Evolutionary conservation across 1,140 invertebrate genomes (phyloP).

Genomic region (Pseudobourletiella spinata): DNA sequence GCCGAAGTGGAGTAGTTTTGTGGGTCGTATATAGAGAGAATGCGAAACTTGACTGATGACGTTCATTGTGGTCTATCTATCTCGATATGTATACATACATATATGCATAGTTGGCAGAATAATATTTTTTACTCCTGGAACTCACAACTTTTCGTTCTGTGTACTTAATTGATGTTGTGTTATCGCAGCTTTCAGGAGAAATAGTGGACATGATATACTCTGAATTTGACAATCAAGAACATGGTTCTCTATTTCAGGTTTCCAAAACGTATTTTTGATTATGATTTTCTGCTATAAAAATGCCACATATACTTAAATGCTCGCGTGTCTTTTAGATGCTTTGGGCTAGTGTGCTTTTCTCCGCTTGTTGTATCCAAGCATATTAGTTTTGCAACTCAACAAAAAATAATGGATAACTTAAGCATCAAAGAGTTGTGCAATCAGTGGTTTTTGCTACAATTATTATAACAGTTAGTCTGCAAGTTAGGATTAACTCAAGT

Average conservation of each 20-base stretch:
- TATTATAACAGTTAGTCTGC: too few relatives aligned
- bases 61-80: background rate
- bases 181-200: conserved; percentile 29
- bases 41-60: background rate
- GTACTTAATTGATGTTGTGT: background rate
- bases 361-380: too few relatives aligned
- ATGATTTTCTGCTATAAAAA: too few relatives aligned
- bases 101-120: background rate
- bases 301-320: background rate
- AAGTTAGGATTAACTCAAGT: too few relatives aligned
- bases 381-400: too few relatives aligned
- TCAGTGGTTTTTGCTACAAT: too few relatives aligned
- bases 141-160: background rate
- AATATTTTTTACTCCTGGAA: background rate
- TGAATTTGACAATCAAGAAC: conserved; percentile 20
- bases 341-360: background rate
- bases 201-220: conserved; percentile 30
- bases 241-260: conserved; percentile 24
- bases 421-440: too few relatives aligned
- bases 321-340: background rate
- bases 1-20: background rate
- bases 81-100: too few relatives aligned
- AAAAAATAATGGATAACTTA: too few relatives aligned
- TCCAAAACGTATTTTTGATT: too few relatives aligned
- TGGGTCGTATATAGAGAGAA: background rate